A percentile compares a stretch with the other conserved stretches of the same genome.
Evolutionary conservation across 1,140 invertebrate genomes (phyloP).

Genomic region (Hyles vespertilio): DNA sequence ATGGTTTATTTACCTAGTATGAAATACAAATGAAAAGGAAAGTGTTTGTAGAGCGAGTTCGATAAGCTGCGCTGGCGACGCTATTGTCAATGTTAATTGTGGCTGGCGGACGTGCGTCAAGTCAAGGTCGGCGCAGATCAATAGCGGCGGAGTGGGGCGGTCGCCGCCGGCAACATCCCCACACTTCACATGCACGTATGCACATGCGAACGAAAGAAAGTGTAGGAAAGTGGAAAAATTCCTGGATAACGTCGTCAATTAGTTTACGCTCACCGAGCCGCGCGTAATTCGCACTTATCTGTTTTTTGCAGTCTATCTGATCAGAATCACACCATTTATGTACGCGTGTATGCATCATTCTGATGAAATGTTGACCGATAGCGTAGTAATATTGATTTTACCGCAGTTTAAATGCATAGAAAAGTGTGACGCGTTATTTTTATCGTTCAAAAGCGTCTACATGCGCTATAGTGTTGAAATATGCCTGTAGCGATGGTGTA

Average conservation of each 20-base stretch:
- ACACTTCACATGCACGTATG: conserved; percentile 40
- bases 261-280: conserved; percentile 22
- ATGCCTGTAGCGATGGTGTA: conserved; percentile 23
- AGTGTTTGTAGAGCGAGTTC: conserved; percentile 28
- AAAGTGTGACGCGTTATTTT: neutral
- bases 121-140: conserved; percentile 64
- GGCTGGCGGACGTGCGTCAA: conserved; percentile 39
- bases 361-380: no score
- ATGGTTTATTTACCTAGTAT: neutral
- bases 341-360: neutral
- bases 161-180: conserved; percentile 12
- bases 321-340: conserved; percentile 8
- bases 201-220: conserved; percentile 52
- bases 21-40: conserved; percentile 35
- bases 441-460: neutral
- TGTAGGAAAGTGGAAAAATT: conserved; percentile 67
- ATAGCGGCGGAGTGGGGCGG: conserved; percentile 31
- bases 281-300: conserved; percentile 22
- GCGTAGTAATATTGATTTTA: no score
- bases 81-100: conserved; percentile 62
- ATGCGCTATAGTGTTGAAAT: neutral
- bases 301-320: conserved; percentile 15
- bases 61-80: conserved; percentile 43
- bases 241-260: conserved; percentile 34
- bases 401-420: neutral